Evolutionary conservation across 2,113 vertebrate species (phyloP), one percentile per base, ranked within the genome.

Genomic region (Epinephelus moara): DNA sequence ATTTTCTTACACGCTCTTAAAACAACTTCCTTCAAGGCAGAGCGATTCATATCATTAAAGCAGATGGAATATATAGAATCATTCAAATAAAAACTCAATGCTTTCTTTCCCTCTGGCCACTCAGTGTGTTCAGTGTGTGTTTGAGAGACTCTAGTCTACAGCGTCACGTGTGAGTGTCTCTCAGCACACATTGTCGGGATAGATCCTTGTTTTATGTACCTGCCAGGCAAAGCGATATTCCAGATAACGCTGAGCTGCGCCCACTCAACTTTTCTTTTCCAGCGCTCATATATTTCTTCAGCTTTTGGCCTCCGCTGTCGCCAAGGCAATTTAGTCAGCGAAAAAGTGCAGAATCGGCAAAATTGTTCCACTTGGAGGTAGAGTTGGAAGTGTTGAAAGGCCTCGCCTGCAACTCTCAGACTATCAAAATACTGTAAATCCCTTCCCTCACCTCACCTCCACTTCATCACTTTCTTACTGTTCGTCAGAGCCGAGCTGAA

Each of bases 161-260:
- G 76, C 53, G 59, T 89, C 74, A 60, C 70, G 37, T 75, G 81
- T 47, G 57, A 63, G 70, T 18, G 64, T 75, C 59, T 86, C 63
- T 69, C 61, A 1, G 82, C 57, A 45, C 81, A 69, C 49, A n/a
- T 80, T 67, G 56, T 88, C 70, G 23, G 75, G 82, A 87, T 79
- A 62, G 85, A 89, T 90, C 60, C 85, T 73, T 85, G 83, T 87
- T 91, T 86, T 86, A 82, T 89, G 82, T 88, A 93, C 89, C 91
- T 90, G 92, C 89, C 91, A 90, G 90, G 81, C 85, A 86, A 86
- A 94, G 91, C 60, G 82, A 93, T 93, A 92, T 91, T 93, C 93
- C 92, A 94, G 93, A 94, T 92, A 90, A 90, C 56, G 33, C 49
- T 55, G 49, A 47, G 87, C 89, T 88, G 90, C 83, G 59, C 89